These are phyloP conservation scores for Folsomia candida DNA, from an alignment of 2,888 invertebrate genomes.

Conservation along the genomic window DNA sequence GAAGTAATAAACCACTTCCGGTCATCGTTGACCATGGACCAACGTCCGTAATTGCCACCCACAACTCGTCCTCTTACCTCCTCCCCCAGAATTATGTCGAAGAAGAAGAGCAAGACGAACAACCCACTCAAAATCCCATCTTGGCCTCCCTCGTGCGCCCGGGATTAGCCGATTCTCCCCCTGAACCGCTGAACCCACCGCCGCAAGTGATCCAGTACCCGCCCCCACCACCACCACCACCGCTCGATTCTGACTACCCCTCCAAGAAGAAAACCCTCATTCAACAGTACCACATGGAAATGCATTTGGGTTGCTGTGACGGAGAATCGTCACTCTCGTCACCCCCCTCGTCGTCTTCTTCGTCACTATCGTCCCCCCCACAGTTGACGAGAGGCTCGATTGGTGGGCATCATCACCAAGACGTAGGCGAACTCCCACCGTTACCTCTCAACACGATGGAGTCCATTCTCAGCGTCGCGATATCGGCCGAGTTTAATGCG, in stretches of 20 bases:
- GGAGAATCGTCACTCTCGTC: too few relatives aligned
- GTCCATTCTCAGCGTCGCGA: constrained; percentile 79
- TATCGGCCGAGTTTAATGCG: constrained; percentile 78
- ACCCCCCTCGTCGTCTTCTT: too few relatives aligned
- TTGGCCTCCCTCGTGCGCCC: constrained; percentile 48
- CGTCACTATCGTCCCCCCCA: too few relatives aligned
- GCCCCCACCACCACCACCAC: neutral
- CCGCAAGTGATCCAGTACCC: neutral
- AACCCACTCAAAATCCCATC: constrained; percentile 23
- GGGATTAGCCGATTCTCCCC: constrained; percentile 41
- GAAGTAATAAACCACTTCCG: too few relatives aligned
- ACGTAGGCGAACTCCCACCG: constrained; percentile 10
- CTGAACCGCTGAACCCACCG: constrained; percentile 17
- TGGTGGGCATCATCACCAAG: too few relatives aligned
- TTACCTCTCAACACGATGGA: constrained; percentile 63
- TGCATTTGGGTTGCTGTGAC: neutral
- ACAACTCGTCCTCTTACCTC: too few relatives aligned
- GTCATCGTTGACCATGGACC: too few relatives aligned
- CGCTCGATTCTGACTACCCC: neutral
- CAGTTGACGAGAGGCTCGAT: too few relatives aligned
- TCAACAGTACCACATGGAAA: neutral
- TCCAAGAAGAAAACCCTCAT: neutral
- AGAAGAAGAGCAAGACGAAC: neutral
- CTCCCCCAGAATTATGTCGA: too few relatives aligned
- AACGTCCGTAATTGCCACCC: too few relatives aligned